phyloP scores from a whole-genome alignment of 2,888 invertebrate genomes.

The Dicyrtoma fusca region DNA sequence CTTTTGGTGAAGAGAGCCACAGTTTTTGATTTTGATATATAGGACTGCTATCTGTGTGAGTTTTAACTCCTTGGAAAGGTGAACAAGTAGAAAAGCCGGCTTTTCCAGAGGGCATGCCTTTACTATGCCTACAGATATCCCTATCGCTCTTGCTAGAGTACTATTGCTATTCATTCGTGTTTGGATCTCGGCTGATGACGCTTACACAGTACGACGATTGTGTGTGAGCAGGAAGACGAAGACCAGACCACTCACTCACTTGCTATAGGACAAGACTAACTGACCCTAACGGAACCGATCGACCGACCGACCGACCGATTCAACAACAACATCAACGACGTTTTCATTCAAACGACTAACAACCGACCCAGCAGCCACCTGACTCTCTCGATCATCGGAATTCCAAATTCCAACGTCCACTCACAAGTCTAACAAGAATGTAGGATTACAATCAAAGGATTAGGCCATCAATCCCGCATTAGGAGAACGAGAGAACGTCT shows the following conservation, averaged over 20 bases:
- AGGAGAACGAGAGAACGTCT: too few species aligned
- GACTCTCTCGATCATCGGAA: too few species aligned
- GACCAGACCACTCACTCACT: constrained; percentile 43
- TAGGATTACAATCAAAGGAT: too few species aligned
- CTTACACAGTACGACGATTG: too few species aligned
- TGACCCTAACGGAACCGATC: constrained; percentile 53
- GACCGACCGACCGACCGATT: constrained; percentile 17
- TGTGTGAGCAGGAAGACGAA: too few species aligned
- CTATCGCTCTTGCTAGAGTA: not conserved
- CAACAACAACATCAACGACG: not conserved
- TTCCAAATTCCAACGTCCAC: too few species aligned
- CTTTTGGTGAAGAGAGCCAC: not conserved
- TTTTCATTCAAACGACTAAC: not conserved
- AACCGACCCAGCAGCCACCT: too few species aligned
- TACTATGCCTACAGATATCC: constrained; percentile 1
- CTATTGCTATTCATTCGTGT: constrained; percentile 36
- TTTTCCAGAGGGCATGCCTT: constrained; percentile 55
- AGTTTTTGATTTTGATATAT: not conserved
- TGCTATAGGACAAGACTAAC: constrained; percentile 44
- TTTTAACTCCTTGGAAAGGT: not conserved
- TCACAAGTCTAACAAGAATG: too few species aligned
- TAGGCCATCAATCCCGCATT: too few species aligned
- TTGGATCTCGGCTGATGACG: constrained; percentile 30
- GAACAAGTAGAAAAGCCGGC: constrained; percentile 55
- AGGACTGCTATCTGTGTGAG: not conserved